Evolutionary conservation across 2,888 invertebrate genomes (phyloP).

Genomic region (Beris morrisii): DNA sequence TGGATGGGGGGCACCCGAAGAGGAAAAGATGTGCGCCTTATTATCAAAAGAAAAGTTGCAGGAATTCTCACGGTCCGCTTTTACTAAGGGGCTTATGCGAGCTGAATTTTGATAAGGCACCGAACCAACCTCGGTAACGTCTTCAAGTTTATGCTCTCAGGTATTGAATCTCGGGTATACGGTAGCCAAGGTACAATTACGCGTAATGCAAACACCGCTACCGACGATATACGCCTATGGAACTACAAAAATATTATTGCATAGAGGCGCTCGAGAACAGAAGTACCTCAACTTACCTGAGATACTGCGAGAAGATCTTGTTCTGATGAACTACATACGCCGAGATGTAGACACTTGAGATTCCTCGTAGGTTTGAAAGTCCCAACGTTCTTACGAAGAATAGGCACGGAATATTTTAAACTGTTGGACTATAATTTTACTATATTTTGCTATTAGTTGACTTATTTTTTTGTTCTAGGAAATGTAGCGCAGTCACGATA

Average conservation of each 20-base stretch:
- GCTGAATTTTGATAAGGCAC: conserved; percentile 34
- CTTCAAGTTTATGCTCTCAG: conserved; percentile 20
- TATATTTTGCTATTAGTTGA: no score
- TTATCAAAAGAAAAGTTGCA: conserved; percentile 34
- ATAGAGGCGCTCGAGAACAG: conserved; percentile 7
- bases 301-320: no score
- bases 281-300: no score
- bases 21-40: conserved; percentile 23
- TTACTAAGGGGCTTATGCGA: conserved; percentile 30
- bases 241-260: no score
- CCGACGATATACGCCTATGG: neutral
- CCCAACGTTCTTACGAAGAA: no score
- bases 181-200: conserved; percentile 19
- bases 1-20: neutral
- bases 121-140: conserved; percentile 19
- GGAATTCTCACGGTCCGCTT: conserved; percentile 35
- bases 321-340: no score
- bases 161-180: conserved; percentile 2
- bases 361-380: no score
- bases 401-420: no score
- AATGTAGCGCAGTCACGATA: no score
- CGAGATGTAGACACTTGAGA: no score
- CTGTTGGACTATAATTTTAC: no score
- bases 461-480: no score
- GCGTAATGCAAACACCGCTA: conserved; percentile 27